These are phyloP conservation scores for Venustaconcha ellipsiformis DNA, from an alignment of 1,140 invertebrate species.

Conservation along the genomic window DNA sequence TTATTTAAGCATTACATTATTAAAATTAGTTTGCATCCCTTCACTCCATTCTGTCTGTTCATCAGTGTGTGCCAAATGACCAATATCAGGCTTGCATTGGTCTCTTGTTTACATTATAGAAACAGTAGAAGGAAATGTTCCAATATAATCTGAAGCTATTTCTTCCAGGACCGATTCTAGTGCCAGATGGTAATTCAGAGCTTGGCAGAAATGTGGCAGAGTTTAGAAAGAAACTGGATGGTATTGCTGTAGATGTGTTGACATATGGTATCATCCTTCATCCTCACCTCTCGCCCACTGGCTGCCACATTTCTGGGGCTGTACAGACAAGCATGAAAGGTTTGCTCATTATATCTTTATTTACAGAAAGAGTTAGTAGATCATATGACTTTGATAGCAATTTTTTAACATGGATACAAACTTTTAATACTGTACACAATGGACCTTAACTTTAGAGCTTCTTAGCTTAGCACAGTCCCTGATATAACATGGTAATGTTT, in stretches of 20 bases:
- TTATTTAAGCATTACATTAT: no score
- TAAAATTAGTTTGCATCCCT: no score
- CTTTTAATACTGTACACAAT: no score
- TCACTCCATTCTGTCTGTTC: no score
- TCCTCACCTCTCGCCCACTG: conserved; percentile 39
- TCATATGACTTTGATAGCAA: neutral
- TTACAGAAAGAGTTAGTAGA: neutral
- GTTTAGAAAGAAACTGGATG: conserved; percentile 35
- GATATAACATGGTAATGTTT: no score
- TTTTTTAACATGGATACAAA: neutral
- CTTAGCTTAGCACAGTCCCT: no score
- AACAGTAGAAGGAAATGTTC: neutral
- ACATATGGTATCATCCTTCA: conserved; percentile 56
- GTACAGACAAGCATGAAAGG: conserved; percentile 53
- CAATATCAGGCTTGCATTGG: no score
- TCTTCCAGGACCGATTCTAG: conserved; percentile 10
- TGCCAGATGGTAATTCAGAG: conserved; percentile 16
- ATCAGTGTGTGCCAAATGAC: no score
- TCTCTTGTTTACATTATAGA: no score
- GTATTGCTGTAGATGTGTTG: conserved; percentile 48
- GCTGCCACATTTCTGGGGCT: conserved; percentile 46
- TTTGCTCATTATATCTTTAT: neutral
- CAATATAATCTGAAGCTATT: neutral
- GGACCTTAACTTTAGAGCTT: no score
- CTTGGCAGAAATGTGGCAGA: conserved; percentile 36